Evolutionary conservation across 2,113 vertebrate genomes (phyloP).

Genomic region (Cryptoleucopteryx plumbea): DNA sequence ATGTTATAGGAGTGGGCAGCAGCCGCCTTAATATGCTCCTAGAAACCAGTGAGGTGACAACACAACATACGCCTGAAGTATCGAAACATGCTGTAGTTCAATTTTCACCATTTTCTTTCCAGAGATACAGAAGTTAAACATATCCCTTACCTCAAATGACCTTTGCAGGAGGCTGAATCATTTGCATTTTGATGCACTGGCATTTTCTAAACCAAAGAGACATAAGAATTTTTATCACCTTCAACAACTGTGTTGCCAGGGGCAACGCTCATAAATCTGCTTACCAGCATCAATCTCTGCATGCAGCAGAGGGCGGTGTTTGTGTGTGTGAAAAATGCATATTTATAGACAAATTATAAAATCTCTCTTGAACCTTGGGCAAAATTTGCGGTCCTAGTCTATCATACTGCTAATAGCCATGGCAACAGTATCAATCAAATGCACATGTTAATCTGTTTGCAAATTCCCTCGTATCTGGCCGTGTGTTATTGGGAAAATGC

Average conservation of each 20-base stretch:
- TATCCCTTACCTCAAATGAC: constrained; percentile 34
- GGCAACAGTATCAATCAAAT: background rate
- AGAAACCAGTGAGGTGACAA: background rate
- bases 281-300: background rate
- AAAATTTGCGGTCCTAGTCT: background rate
- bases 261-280: background rate
- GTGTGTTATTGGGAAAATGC: background rate
- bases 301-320: constrained; percentile 55
- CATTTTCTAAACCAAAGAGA: constrained; percentile 19
- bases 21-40: background rate
- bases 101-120: background rate
- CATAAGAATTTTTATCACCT: constrained; percentile 44
- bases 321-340: constrained; percentile 34
- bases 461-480: background rate
- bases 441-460: background rate
- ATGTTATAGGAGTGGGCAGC: background rate
- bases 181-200: constrained; percentile 65
- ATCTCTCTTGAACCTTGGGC: background rate
- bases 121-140: background rate
- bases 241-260: constrained; percentile 41
- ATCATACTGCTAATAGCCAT: background rate
- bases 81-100: fast-evolving
- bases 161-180: constrained; percentile 12
- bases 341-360: background rate
- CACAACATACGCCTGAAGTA: background rate